Evolutionary conservation across 1,140 invertebrate genomes (phyloP), one percentile per base, ranked within the genome.

Genomic region (Eurosta solidaginis): DNA sequence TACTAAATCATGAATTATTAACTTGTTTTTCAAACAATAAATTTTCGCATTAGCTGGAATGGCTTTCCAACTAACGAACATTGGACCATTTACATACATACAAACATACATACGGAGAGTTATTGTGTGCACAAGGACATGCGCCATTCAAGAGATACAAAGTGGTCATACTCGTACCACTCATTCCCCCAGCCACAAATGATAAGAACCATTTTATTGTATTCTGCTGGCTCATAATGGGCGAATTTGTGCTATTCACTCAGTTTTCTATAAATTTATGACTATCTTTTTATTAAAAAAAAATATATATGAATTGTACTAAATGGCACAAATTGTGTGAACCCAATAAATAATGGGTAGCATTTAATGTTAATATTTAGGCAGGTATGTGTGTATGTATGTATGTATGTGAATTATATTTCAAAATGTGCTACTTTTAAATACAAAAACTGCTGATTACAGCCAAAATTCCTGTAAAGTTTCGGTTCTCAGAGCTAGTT

Each of bases 1-100:
- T 40, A 68, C 33, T 68, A 68, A 68, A 68, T 68, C 59, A 68
- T 68, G 59, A 68, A 68, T 68, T 68, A 68, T 68, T 68, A 68
- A 68, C 33, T 68, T 68, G 59, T 68, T 68, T 68, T 68, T 68
- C 59, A 68, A 68, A 68, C 59, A 68, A 68, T 68, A 68, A 68
- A 68, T 68, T 68, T 40, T 68, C 59, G 59, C 59, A 68, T 68
- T 68, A 68, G 59, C 59, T 68, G 59, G 59, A 68, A 68, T 68
- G 59, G 36, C 59, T 68, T 68, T 68, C 33, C 59, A 68, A 40
- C n/a, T n/a, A n/a, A n/a, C n/a, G n/a, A n/a, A n/a, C 59, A 33
- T 33, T 68, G 59, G 59, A 68, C 59, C 59, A 68, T 68, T 68
- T 68, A 40, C 33, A 68, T 68, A 68, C n/a, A n/a, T n/a, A n/a